Base-by-base conservation (phyloP, 2,113 vertebrate genomes). In the Condylura cristata region DNA sequence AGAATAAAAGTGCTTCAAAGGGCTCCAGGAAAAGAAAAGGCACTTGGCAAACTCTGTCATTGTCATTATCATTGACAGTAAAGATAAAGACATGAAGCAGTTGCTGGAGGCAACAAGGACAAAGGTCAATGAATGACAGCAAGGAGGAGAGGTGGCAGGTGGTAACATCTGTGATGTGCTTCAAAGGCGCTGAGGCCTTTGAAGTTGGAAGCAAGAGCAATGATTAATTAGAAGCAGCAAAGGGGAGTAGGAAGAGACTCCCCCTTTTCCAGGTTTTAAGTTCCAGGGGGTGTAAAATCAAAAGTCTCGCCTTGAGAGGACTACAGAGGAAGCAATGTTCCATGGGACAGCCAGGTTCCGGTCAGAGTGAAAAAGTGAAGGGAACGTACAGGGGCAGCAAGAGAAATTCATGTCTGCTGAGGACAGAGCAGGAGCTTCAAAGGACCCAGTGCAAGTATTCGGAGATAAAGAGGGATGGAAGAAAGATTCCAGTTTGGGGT, bases 121-220 rank as follows among this genome's bases (percentile, higher is more conserved):
- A 32, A 32, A 84, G 75, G 80, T 89, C 92, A 66, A 75, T 30
- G 87, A 83, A 66, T 41, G 92, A 63, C 94, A 95, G 89, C 85
- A 26, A 26, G 65, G n/a, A 95, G 92, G 83, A 80, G 60, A 93
- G 75, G 85, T 44, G 75, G 92, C 81, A 81, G 95, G 81, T 68
- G 95, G 90, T 10, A 44, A 71, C 85, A 74, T 96, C 88, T 90
- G 85, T 34, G 60, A 58, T 32, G 32, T 3, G 66, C 90, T 97
- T 96, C 96, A 96, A 96, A 97, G 93, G 74, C 28, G 39, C 80
- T 58, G 30, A 41, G 65, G 41, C 61, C 96, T 97, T 96, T 97
- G 97, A 96, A 96, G 94, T 72, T 71, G 71, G 65, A 75, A 96
- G 87, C 66, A 66, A 91, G 34, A 80, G 95, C 58, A 44, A 46